phyloP scores from a whole-genome alignment of 2,797 vertebrate genomes.

The Steatocranus sp. region DNA sequence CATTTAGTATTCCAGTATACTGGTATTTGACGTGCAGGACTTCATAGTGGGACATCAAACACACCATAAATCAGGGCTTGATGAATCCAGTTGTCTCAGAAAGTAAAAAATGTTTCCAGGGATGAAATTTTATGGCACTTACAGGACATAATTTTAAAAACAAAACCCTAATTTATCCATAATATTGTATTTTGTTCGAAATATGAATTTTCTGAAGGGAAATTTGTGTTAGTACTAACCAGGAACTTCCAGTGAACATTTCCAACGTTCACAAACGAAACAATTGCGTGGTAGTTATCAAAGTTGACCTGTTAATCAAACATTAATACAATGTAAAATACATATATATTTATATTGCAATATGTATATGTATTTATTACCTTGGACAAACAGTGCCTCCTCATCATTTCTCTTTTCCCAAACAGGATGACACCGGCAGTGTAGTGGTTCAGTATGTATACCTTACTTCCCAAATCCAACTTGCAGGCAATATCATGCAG shows the following conservation, averaged over 20 bases:
- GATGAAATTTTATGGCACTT: neutral
- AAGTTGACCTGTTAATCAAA: neutral
- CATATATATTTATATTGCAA: neutral
- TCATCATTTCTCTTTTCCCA: neutral
- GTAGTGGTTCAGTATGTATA: neutral
- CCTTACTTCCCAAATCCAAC: neutral
- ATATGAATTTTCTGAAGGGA: neutral
- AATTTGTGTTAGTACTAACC: neutral
- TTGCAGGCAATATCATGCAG: neutral
- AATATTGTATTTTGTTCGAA: neutral
- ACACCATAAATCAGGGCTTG: too few relatives aligned
- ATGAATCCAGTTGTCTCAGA: too few relatives aligned
- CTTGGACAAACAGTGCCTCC: neutral
- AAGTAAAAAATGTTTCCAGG: too few relatives aligned
- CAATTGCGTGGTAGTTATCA: neutral
- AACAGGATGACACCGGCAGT: fast-evolving
- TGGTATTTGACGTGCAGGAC: too few relatives aligned
- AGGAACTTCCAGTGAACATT: neutral
- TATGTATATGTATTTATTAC: neutral
- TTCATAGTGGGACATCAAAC: too few relatives aligned
- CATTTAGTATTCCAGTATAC: too few relatives aligned
- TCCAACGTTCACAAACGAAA: neutral
- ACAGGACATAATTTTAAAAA: neutral
- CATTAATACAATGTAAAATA: neutral
- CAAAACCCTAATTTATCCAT: fast-evolving